Percentiles rank a stretch among this genome's conserved stretches.
Evolutionary conservation across 2,113 vertebrate genomes (phyloP).

Genomic region (Tupaia chinensis): DNA sequence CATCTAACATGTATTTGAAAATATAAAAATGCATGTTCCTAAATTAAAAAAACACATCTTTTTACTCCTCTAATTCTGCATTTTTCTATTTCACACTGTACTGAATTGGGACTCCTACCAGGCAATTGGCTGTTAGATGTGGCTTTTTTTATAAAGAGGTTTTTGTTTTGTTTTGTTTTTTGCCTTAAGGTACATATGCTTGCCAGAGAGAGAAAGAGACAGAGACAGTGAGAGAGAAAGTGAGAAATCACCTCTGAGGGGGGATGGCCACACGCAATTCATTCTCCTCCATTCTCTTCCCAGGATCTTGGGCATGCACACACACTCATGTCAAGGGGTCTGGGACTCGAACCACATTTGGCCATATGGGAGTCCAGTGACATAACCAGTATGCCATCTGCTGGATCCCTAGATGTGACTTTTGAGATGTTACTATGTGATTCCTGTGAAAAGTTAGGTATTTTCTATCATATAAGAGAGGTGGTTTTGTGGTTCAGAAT

Average conservation of each 20-base stretch:
- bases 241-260: too few relatives aligned
- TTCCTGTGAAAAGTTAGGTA: background rate
- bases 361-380: too few relatives aligned
- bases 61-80: background rate
- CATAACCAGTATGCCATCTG: too few relatives aligned
- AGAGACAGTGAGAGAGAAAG: too few relatives aligned
- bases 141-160: background rate
- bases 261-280: too few relatives aligned
- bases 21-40: background rate
- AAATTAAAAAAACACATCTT: background rate
- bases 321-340: too few relatives aligned
- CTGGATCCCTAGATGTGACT: background rate
- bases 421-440: background rate
- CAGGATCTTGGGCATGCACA: too few relatives aligned
- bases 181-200: too few relatives aligned
- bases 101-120: constrained; percentile 1
- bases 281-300: too few relatives aligned
- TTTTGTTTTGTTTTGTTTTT: too few relatives aligned
- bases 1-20: constrained; percentile 5
- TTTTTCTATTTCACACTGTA: background rate
- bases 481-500: background rate
- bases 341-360: too few relatives aligned
- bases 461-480: background rate
- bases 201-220: too few relatives aligned
- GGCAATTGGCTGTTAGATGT: background rate